Percentiles rank a stretch among this genome's conserved stretches.
Conservation (phyloP, 2,797 vertebrate species). For the Acipenser transmontanus region DNA sequence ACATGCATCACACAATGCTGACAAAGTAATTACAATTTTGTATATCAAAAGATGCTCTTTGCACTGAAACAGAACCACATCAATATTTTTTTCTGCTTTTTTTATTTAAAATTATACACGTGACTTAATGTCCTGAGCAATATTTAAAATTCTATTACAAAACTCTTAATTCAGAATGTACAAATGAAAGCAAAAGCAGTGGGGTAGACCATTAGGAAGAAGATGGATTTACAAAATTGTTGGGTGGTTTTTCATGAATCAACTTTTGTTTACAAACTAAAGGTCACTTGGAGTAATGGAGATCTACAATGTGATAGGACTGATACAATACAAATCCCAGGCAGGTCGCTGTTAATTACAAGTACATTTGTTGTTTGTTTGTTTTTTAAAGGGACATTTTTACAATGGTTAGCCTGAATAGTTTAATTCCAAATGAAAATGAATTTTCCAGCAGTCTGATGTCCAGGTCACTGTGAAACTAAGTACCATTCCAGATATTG, state of each 20-base stretch:
- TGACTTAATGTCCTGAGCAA: conserved; percentile 40
- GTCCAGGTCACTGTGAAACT: no score
- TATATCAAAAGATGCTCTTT: no score
- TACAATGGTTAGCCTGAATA: no score
- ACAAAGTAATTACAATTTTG: no score
- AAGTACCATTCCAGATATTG: no score
- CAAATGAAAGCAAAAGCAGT: conserved; percentile 38
- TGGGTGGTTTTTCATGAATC: not conserved
- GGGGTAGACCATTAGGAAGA: conserved; percentile 41
- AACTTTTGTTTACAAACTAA: not conserved
- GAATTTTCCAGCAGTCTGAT: no score
- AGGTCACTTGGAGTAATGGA: conserved; percentile 1
- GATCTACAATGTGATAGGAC: not conserved
- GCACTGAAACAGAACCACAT: not conserved
- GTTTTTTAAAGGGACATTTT: no score
- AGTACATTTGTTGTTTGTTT: no score
- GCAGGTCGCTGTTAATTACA: not conserved
- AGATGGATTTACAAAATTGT: no score
- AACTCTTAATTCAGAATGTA: conserved; percentile 36
- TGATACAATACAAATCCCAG: not conserved
- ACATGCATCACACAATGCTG: no score
- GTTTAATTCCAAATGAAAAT: no score
- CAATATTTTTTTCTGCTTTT: conserved; percentile 2
- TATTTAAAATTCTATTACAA: conserved; percentile 44
- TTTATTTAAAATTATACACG: conserved; percentile 47